Base-by-base conservation (phyloP, 2,797 vertebrate genomes). In the Brachymystax lenok region DNA sequence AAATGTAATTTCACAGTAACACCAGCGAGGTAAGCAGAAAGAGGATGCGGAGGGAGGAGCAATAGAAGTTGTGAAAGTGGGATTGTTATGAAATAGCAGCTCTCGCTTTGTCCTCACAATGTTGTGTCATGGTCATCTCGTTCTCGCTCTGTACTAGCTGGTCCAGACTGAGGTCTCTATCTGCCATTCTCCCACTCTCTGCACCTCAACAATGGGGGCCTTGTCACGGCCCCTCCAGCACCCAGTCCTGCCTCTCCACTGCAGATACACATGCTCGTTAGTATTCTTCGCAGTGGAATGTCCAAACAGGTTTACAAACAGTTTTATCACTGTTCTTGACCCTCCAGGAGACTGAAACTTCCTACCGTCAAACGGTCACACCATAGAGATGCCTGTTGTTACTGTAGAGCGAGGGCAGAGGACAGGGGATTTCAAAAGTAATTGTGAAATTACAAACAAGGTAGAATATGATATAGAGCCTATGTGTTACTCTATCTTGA, bases 151-250 rank as follows among this genome's bases (percentile, higher is more conserved):
- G 19, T 35, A 28, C 54, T 21, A 73, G 71, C 3, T 56, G 33
- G 13, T 40, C 4, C 54, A 61, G 19, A n/a, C 33, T 73, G 71
- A 28, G 54, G 28, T 19, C 78, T 72, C 70, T 14, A 28, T 27
- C 16, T 80, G 82, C 68, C 80, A 83, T 77, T 71, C 80, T 82
- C 74, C 79, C 71, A 27, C 71, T 75, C 84, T 74, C 79, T 24
- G n/a, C 73, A 77, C 80, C 67, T 74, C 68, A 82, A 93, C 91
- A 94, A 92, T 86, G 88, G 83, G 46, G 74, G 87, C 89, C 91
- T 92, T 94, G 92, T 94, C 81, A 78, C 83, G 74, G 61, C 77
- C 64, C 74, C 81, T 83, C 80, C 74, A 66, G 78, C 77, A 74
- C 51, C 35, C 27, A 27, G 70, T 12, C 76, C 61, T 72, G 78